Conservation (phyloP, 2,113 vertebrate species). For the Potamarius usumacintae region DNA sequence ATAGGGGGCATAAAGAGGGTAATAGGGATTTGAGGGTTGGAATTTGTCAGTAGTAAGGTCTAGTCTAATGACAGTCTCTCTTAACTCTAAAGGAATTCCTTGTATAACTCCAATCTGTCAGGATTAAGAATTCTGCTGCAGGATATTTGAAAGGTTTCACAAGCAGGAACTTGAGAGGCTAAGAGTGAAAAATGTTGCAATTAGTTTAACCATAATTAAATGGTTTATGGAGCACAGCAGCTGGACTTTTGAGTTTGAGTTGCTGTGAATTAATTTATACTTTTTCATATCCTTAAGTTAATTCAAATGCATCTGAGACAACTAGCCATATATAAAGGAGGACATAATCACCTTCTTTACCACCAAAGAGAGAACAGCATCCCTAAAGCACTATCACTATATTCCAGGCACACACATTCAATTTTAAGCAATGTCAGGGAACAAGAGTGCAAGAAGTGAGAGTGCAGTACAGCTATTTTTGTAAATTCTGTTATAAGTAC, state of each 20-base stretch:
- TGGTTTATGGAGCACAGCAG: conserved; percentile 8
- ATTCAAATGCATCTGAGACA: background rate
- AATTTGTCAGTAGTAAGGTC: conserved; percentile 48
- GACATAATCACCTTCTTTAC: background rate
- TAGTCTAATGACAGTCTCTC: conserved; percentile 43
- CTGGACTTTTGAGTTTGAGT: background rate
- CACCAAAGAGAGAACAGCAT: background rate
- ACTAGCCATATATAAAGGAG: background rate
- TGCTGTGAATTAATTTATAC: background rate
- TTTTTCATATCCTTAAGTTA: conserved; percentile 13
- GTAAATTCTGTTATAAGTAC: too few species aligned
- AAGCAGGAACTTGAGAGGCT: conserved; percentile 17
- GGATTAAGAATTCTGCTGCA: conserved; percentile 21
- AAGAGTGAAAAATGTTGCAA: conserved; percentile 18
- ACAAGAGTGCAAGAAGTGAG: background rate
- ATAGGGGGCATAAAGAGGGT: conserved; percentile 44
- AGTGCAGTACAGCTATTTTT: background rate
- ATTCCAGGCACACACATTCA: background rate
- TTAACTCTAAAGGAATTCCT: conserved; percentile 40
- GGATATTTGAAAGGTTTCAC: conserved; percentile 22
- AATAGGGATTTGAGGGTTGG: conserved; percentile 53
- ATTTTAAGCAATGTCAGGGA: background rate
- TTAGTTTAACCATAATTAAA: conserved; percentile 7
- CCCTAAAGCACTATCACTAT: background rate
- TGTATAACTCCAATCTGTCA: conserved; percentile 30